Conservation (phyloP, 2,113 vertebrate genomes). For the Carollia perspicillata region DNA sequence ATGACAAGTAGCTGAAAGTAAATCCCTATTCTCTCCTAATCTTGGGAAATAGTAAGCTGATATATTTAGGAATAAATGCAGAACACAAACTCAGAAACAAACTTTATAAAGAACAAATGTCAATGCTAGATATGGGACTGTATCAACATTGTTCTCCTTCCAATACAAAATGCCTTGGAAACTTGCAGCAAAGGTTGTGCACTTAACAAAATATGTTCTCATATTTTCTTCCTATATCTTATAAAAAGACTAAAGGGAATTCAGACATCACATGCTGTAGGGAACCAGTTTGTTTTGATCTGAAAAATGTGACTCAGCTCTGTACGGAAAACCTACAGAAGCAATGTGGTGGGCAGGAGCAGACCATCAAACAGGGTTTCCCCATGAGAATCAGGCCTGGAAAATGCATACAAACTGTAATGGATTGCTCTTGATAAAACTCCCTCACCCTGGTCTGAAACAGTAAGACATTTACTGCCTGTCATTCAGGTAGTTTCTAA, state of each 20-base stretch:
- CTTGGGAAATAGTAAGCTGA: neutral
- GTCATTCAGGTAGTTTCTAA: too few species aligned
- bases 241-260: neutral
- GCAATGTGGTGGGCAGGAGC: too few species aligned
- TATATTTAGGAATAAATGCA: conserved; percentile 29
- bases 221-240: neutral
- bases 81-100: conserved; percentile 2
- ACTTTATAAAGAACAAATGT: conserved; percentile 55
- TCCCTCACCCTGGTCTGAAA: too few species aligned
- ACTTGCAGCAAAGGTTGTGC: conserved; percentile 17
- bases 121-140: conserved; percentile 37
- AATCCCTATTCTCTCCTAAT: neutral
- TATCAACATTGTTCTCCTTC: conserved; percentile 41
- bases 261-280: neutral
- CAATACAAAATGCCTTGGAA: conserved; percentile 50
- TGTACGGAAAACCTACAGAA: too few species aligned
- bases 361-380: too few species aligned
- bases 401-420: too few species aligned
- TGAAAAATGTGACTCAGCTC: too few species aligned
- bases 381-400: too few species aligned
- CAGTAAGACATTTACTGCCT: too few species aligned
- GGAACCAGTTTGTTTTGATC: too few species aligned
- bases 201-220: neutral
- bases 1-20: neutral
- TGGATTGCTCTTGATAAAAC: too few species aligned